These are phyloP conservation scores for Amphilophus citrinellus DNA, from an alignment of 2,113 vertebrate species.

Conservation along the genomic window DNA sequence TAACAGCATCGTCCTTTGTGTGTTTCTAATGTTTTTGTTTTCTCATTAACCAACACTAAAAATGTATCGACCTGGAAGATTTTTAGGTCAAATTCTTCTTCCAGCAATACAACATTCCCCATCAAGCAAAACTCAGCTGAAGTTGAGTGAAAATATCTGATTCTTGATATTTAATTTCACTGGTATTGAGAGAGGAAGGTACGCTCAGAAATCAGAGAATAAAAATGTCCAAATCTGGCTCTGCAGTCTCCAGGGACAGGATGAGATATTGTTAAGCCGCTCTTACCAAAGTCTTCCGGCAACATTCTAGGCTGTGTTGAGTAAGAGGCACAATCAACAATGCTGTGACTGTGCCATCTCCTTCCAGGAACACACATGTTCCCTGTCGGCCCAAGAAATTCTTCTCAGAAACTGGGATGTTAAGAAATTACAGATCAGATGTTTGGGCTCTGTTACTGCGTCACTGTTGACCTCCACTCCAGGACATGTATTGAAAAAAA, in stretches of 20 bases:
- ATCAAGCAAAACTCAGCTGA: background rate
- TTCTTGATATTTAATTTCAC: background rate
- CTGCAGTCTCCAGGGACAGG: background rate
- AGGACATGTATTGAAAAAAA: background rate
- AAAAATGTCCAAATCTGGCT: background rate
- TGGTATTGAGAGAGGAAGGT: background rate
- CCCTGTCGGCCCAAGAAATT: background rate
- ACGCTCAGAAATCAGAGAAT: background rate
- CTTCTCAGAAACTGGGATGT: conserved; percentile 21
- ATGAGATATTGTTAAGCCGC: background rate
- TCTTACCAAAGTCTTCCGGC: background rate
- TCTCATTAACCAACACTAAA: background rate
- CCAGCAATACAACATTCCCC: background rate
- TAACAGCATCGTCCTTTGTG: background rate
- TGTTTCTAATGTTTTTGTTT: background rate
- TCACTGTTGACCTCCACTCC: background rate
- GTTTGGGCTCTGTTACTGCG: background rate
- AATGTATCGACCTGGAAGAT: background rate
- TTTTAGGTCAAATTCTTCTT: too few relatives aligned
- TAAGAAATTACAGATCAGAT: background rate
- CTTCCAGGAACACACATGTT: conserved; percentile 21
- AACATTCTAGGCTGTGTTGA: background rate
- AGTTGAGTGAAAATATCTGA: background rate
- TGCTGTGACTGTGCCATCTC: background rate
- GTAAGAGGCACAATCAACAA: background rate